A percentile compares a stretch with the other conserved stretches of the same genome.
phyloP scores from a whole-genome alignment of 2,113 vertebrate genomes.

The Castor canadensis region DNA sequence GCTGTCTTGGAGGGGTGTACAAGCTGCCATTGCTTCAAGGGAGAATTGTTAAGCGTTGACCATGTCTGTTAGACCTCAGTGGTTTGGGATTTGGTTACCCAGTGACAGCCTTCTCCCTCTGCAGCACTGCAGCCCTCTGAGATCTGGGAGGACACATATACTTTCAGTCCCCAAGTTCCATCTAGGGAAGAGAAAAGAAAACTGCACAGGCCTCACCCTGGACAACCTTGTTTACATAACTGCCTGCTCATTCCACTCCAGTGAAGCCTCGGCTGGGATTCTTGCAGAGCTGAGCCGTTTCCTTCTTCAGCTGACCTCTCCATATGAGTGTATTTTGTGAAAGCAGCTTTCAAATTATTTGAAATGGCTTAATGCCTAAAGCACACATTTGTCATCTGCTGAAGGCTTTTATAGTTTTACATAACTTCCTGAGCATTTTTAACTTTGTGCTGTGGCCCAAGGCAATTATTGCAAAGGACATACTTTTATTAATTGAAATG shows the following conservation, averaged over 20 bases:
- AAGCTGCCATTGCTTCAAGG: neutral
- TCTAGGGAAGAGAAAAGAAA: neutral
- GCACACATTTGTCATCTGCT: slow-evolving; percentile 44
- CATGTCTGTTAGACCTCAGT: neutral
- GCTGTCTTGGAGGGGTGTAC: too few relatives aligned
- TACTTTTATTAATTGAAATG: slow-evolving; percentile 70
- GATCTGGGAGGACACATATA: neutral
- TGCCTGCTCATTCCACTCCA: neutral
- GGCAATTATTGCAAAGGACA: slow-evolving; percentile 56
- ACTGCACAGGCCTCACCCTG: neutral
- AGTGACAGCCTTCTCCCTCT: neutral
- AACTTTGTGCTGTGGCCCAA: slow-evolving; percentile 46
- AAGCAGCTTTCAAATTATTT: slow-evolving; percentile 57
- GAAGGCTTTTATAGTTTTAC: slow-evolving; percentile 63
- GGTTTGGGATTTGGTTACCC: slow-evolving; percentile 67
- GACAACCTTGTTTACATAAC: neutral
- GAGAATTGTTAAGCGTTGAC: neutral
- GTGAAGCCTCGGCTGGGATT: neutral
- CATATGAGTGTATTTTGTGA: slow-evolving; percentile 28
- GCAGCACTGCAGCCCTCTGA: neutral
- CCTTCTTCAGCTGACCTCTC: slow-evolving; percentile 24
- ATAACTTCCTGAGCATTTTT: slow-evolving; percentile 61
- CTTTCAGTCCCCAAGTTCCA: neutral
- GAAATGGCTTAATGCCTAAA: slow-evolving; percentile 51
- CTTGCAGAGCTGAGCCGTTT: neutral